Evolutionary conservation across 2,888 invertebrate genomes (phyloP), one percentile per base, ranked within the genome.

Genomic region (Megastigmus dorsalis): DNA sequence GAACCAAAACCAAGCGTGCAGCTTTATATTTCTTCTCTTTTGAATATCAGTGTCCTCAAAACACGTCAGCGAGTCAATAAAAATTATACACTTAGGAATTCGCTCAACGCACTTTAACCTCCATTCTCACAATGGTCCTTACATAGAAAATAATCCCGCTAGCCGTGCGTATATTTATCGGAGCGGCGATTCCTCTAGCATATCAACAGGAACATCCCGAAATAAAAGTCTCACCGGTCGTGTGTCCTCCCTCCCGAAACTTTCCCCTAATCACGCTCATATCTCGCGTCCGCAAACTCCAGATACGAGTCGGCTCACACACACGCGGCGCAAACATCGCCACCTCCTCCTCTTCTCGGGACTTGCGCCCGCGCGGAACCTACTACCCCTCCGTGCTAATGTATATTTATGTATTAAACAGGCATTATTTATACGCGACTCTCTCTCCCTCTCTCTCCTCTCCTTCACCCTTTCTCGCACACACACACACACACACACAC

Each of bases 381-480:
- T n/a, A n/a, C n/a, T n/a, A n/a, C 26, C 3, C 26, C 41, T 6
- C 10, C 38, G 26, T 38, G 70, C 75, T 78, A 83, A 85, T 85
- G 84, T 85, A 85, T 86, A 86, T 86, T 86, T 86, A 86, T 86
- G 85, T 86, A 86, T 86, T 86, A 86, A 86, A 86, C 84, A 84
- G 84, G 84, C 86, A 86, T 86, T 86, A 86, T 86, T 86, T 86
- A 86, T 86, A 85, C 84, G 80, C 80, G 38, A 30, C 72, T 36
- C 26, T 20, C 30, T 2, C 57, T 33, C 60, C 15, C 45, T 33
- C 33, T 10, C 55, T 15, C 41, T 23, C 43, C 30, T 30, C 36
- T 20, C n/a, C 10, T 18, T 9, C 33, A 43, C 13, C 30, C 10
- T 9, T 10, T 36, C 30, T 33, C 36, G 7, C 62, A 7, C 43